Evolutionary conservation across 2,797 vertebrate species (phyloP), one percentile per base, ranked within the genome.

Genomic region (Gouania willdenowi): DNA sequence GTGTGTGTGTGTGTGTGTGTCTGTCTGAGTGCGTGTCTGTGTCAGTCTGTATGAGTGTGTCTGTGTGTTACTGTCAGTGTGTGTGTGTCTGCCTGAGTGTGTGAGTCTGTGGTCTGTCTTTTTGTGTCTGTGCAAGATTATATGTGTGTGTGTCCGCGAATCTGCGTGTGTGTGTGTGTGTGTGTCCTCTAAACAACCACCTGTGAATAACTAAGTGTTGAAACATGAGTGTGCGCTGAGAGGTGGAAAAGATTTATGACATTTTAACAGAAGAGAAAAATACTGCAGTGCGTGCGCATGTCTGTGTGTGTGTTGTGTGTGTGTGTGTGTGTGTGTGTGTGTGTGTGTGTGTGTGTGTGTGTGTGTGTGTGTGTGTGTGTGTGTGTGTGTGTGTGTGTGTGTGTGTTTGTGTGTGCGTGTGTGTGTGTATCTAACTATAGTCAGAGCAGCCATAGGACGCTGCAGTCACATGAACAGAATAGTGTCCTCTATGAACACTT

Each of bases 351-450:
- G 26, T 19, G 34, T 24, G 32, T 27, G 20, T 34, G 30, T 41
- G 19, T 20, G 19, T 20, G 3, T 14, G 13, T 14, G 13, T 3
- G 13, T 3, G 13, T 14, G 13, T 13, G 3, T 14, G 13, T 16
- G 16, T 32, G 26, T 25, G 21, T 29, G 41, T 30, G 12, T 13
- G 36, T 15, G 25, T 33, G 23, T 36, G 49, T 53, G 39, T 42
- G 47, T 44, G 32, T 14, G 16, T 32, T 26, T 25, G 21, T 29
- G 41, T 30, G 12, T 13, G 36, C 15, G 25, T 33, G 23, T 36
- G 49, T 53, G 39, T 42, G 47, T 44, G 32, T 27, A 54, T 67
- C 87, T 87, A 88, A 89, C 87, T 88, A 87, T 87, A 89, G 84
- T 63, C 59, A 35, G 66, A 42, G 29, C 71, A 68, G 63, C 79